phyloP scores from a whole-genome alignment of 2,113 vertebrate species.

The Oceanodroma tethys region DNA sequence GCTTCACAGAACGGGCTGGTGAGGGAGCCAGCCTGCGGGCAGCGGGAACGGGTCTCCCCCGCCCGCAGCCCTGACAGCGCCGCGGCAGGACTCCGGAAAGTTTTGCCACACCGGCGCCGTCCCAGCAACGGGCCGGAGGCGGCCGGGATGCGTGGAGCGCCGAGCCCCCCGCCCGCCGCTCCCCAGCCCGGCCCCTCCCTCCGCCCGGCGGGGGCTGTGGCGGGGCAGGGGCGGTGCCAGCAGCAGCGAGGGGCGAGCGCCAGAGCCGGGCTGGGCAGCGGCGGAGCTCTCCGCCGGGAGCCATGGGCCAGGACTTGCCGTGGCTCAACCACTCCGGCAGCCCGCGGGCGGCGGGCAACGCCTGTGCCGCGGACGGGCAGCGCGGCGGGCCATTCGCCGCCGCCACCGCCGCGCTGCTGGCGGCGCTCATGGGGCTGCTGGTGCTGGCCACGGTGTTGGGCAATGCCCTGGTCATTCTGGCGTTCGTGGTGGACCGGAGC shows the following conservation, averaged over 20 bases:
- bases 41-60: neutral
- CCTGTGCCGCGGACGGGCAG: neutral
- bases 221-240: neutral
- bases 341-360: neutral
- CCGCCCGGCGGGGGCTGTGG: neutral
- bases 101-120: accelerated
- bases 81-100: accelerated
- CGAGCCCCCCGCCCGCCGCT: no score
- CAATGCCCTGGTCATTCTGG: conserved; percentile 75
- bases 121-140: no score
- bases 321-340: neutral
- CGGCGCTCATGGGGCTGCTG: conserved; percentile 73
- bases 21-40: neutral
- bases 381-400: neutral
- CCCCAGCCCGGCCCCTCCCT: neutral
- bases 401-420: conserved; percentile 59
- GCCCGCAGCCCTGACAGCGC: neutral
- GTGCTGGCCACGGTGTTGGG: conserved; percentile 74
- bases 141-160: neutral
- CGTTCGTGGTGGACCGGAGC: conserved; percentile 73
- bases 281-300: neutral
- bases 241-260: neutral
- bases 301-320: neutral
- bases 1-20: no score
- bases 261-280: neutral